These are phyloP conservation scores for Drosophila fulvimacula DNA, from an alignment of 2,888 invertebrate genomes.

Conservation along the genomic window DNA sequence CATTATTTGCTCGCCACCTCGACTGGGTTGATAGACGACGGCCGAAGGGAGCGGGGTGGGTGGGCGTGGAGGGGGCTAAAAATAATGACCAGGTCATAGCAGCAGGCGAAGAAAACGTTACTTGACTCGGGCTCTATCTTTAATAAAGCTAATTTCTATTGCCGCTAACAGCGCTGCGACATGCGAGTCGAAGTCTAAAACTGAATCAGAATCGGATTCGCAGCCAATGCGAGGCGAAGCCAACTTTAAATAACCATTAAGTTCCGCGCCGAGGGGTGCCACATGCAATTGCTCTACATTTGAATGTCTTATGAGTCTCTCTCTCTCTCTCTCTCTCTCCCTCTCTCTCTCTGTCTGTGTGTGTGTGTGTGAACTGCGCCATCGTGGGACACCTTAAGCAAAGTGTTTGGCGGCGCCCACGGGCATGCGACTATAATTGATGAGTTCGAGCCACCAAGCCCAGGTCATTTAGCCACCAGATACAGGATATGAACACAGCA, in stretches of 20 bases:
- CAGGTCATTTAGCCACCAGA: constrained; percentile 55
- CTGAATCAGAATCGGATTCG: constrained; percentile 31
- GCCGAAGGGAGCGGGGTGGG: neutral
- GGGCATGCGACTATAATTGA: constrained; percentile 75
- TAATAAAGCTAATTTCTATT: constrained; percentile 77
- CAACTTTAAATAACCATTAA: constrained; percentile 61
- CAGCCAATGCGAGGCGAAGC: constrained; percentile 28
- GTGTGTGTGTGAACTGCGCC: constrained; percentile 29
- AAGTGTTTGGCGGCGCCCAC: constrained; percentile 45
- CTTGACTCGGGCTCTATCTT: constrained; percentile 65
- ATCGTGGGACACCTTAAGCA: constrained; percentile 52
- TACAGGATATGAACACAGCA: constrained; percentile 19
- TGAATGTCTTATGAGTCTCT: constrained; percentile 38
- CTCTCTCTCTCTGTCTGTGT: constrained; percentile 2
- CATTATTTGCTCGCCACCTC: constrained; percentile 66
- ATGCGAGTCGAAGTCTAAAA: constrained; percentile 60
- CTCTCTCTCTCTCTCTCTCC: neutral
- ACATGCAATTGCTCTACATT: constrained; percentile 55
- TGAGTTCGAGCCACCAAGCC: constrained; percentile 73
- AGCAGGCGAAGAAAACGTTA: constrained; percentile 57
- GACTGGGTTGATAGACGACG: neutral
- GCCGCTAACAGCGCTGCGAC: constrained; percentile 74
- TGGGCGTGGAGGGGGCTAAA: neutral
- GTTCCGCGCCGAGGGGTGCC: constrained; percentile 45
- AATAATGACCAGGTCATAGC: constrained; percentile 60